Percentiles rank a stretch among this genome's conserved stretches.
Evolutionary conservation across 2,888 invertebrate genomes (phyloP).

Genomic region (Stenoptilia bipunctidactyla): DNA sequence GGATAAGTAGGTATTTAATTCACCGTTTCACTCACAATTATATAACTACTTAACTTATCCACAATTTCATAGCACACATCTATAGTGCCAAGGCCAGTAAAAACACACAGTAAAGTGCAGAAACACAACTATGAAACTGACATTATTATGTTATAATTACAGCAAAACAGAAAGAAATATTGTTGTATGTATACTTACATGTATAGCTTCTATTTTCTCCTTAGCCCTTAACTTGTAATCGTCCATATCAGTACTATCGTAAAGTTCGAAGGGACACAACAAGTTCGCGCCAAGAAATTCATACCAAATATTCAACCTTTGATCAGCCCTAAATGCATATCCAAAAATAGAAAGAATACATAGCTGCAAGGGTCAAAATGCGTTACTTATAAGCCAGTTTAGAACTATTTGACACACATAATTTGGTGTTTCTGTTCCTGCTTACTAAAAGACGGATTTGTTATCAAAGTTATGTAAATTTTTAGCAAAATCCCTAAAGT

Average conservation of each 20-base stretch:
- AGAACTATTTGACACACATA: no score
- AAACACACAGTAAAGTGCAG: no score
- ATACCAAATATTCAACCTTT: conserved; percentile 62
- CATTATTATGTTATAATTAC: no score
- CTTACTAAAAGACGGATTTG: background rate
- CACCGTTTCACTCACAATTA: no score
- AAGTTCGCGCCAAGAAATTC: conserved; percentile 21
- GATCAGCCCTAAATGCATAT: conserved; percentile 49
- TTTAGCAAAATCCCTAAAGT: conserved; percentile 1
- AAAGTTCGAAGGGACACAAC: background rate
- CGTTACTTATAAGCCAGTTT: no score
- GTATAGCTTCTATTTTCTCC: conserved; percentile 59
- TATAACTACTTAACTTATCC: no score
- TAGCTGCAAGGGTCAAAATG: conserved; percentile 13
- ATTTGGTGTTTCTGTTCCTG: background rate
- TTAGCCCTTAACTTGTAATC: conserved; percentile 55
- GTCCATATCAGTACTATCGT: conserved; percentile 43
- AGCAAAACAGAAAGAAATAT: no score
- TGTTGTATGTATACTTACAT: conserved; percentile 58
- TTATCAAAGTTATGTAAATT: background rate
- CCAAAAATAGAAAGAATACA: conserved; percentile 41
- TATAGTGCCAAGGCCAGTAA: no score
- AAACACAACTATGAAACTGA: no score
- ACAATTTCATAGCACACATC: no score
- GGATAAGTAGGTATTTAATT: no score